A percentile compares a stretch with the other conserved stretches of the same genome.
These are phyloP conservation scores for Emmelina monodactyla DNA, from an alignment of 2,888 invertebrate genomes.

Conservation along the genomic window DNA sequence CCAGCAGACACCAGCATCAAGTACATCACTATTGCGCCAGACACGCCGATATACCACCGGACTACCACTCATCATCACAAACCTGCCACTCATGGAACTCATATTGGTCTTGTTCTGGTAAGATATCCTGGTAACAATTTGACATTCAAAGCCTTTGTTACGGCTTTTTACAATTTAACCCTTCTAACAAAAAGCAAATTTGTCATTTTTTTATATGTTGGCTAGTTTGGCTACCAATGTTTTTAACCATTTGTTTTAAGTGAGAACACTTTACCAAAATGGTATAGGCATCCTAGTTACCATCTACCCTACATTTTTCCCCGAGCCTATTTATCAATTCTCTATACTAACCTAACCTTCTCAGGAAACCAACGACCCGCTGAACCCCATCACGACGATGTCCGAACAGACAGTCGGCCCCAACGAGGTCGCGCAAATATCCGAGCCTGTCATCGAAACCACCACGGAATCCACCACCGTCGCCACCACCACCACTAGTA, in stretches of 20 bases:
- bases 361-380: slow-evolving; percentile 41
- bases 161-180: too few species aligned
- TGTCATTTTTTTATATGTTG: too few species aligned
- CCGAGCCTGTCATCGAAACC: slow-evolving; percentile 42
- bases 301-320: too few species aligned
- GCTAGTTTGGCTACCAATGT: too few species aligned
- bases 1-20: slow-evolving; percentile 51
- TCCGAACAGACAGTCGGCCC: slow-evolving; percentile 52
- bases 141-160: too few species aligned
- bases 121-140: too few species aligned
- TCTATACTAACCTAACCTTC: slow-evolving; percentile 9
- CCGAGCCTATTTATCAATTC: not conserved
- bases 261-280: too few species aligned
- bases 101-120: too few species aligned
- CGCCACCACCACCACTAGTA: slow-evolving; percentile 27
- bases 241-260: too few species aligned
- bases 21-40: slow-evolving; percentile 51
- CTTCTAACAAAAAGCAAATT: too few species aligned
- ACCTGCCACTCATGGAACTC: too few species aligned
- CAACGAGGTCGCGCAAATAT: slow-evolving; percentile 48
- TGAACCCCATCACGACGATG: slow-evolving; percentile 49
- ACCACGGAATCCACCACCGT: slow-evolving; percentile 36
- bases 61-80: slow-evolving; percentile 51
- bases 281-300: too few species aligned
- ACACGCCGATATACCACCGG: slow-evolving; percentile 39